phyloP scores from a whole-genome alignment of 2,113 vertebrate genomes.

The Alosa alosa region DNA sequence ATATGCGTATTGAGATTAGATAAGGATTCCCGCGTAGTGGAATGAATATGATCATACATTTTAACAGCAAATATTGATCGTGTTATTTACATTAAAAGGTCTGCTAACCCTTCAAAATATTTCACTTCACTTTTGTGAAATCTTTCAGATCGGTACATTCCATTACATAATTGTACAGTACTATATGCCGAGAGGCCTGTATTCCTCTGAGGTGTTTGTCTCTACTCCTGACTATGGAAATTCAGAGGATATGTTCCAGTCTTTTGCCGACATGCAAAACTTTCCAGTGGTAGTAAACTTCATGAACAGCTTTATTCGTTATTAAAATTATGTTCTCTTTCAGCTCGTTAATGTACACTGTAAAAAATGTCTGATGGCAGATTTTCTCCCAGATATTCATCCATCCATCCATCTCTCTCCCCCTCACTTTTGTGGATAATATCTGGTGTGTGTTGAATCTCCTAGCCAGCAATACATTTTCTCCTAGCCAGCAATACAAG shows the following conservation, averaged over 20 bases:
- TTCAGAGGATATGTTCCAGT: not conserved
- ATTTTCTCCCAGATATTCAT: not conserved
- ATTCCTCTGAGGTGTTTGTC: not conserved
- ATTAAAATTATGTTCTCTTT: not conserved
- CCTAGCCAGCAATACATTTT: not conserved
- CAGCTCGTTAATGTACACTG: not conserved
- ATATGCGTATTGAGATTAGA: not conserved
- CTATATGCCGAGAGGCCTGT: not conserved
- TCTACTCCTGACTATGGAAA: not conserved
- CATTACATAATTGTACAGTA: no score
- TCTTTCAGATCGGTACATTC: not conserved
- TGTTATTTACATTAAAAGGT: not conserved
- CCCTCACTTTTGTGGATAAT: not conserved
- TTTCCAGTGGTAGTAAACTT: not conserved
- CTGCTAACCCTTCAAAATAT: not conserved
- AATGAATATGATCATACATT: not conserved
- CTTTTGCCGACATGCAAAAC: not conserved
- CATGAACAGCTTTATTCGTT: not conserved
- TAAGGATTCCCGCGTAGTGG: not conserved
- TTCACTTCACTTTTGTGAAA: not conserved
- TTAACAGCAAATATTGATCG: not conserved
- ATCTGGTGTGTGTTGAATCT: not conserved
- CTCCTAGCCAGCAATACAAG: not conserved
- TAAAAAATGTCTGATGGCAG: not conserved
- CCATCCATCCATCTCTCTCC: not conserved